Percentiles rank a stretch among this genome's conserved stretches.
phyloP scores from a whole-genome alignment of 2,797 vertebrate species.

The Falco concolor region DNA sequence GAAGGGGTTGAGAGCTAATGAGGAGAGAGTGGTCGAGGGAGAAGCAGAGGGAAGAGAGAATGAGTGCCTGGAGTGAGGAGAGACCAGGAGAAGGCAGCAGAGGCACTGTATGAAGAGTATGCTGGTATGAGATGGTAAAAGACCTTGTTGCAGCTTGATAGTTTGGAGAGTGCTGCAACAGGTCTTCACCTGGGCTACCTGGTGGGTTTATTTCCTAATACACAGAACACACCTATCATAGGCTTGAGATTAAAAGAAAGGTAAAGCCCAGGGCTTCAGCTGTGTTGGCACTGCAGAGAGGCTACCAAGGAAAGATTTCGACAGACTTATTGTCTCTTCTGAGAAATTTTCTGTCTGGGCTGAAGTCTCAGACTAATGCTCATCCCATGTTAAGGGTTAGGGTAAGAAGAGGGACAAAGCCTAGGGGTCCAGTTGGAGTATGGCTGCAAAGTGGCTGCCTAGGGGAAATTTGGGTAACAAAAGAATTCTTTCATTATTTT shows the following conservation, averaged over 20 bases:
- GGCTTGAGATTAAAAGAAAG: neutral
- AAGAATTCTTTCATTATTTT: neutral
- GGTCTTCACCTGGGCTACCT: neutral
- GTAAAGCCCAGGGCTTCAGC: neutral
- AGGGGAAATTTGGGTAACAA: neutral
- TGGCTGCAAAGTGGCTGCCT: neutral
- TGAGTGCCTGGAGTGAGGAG: too few species aligned
- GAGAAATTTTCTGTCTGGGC: neutral
- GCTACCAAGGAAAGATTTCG: neutral
- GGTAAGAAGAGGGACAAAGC: neutral
- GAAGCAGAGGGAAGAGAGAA: too few species aligned
- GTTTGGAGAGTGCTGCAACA: too few species aligned
- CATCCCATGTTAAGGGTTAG: neutral
- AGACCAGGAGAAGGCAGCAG: too few species aligned
- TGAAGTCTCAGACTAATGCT: neutral
- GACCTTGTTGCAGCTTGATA: too few species aligned
- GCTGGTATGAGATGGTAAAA: too few species aligned
- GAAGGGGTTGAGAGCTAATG: too few species aligned
- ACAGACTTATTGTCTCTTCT: too few species aligned
- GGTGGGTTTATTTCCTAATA: neutral
- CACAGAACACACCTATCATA: neutral
- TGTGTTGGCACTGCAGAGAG: neutral
- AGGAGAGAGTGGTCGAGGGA: too few species aligned
- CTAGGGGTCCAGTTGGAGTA: neutral
- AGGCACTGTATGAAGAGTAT: too few species aligned